Conservation (phyloP, 2,113 vertebrate species). For the Hippoglossus stenolepis region DNA sequence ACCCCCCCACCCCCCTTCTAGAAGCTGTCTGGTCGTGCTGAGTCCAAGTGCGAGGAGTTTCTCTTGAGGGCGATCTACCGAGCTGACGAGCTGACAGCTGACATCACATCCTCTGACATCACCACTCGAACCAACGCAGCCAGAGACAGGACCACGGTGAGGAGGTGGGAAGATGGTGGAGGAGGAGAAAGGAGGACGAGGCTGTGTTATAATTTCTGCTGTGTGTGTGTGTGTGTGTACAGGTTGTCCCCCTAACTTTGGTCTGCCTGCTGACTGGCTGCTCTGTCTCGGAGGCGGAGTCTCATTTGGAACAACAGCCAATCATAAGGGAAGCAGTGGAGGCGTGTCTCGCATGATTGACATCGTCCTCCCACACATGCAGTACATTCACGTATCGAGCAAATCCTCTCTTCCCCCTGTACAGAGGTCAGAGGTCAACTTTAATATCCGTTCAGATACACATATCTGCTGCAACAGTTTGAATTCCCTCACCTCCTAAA, state of each 20-base stretch:
- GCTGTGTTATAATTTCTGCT: background rate
- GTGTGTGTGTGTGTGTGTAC: background rate
- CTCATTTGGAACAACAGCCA: conserved; percentile 64
- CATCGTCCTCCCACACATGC: background rate
- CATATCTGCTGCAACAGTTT: background rate
- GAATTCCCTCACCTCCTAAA: background rate
- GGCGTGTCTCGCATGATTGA: conserved; percentile 44
- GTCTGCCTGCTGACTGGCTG: conserved; percentile 77
- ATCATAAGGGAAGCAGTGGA: conserved; percentile 80
- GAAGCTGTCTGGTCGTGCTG: conserved; percentile 73
- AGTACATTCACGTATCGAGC: background rate
- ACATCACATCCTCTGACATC: conserved; percentile 63
- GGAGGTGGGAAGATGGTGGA: background rate
- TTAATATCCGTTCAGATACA: background rate
- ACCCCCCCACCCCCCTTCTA: conserved; percentile 39
- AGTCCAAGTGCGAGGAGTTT: conserved; percentile 71
- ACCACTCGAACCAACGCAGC: conserved; percentile 65
- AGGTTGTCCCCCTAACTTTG: conserved; percentile 83
- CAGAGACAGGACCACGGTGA: conserved; percentile 71
- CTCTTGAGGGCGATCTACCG: conserved; percentile 80
- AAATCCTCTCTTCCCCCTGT: background rate
- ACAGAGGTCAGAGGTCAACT: background rate
- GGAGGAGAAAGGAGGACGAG: background rate
- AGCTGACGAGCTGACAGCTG: conserved; percentile 68
- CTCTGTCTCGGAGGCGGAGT: conserved; percentile 72